These are phyloP conservation scores for Cosmia pyralina DNA, from an alignment of 2,888 invertebrate species.

Conservation along the genomic window DNA sequence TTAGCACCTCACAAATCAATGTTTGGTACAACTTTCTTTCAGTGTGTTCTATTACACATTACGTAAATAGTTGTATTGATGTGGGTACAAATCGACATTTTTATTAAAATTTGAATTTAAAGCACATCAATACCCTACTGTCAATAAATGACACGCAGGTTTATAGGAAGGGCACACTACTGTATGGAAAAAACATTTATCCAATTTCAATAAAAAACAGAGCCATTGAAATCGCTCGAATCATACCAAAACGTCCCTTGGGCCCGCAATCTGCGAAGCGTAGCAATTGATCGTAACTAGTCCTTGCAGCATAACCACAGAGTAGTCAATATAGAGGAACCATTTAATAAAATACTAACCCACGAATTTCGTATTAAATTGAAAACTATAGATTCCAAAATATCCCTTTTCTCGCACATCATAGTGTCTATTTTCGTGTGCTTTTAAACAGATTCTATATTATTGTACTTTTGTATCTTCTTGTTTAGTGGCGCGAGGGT, in stretches of 20 bases:
- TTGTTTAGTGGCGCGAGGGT: background rate
- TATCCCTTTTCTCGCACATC: background rate
- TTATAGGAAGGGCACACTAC: constrained; percentile 4
- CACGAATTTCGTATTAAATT: background rate
- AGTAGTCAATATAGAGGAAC: background rate
- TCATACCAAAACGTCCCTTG: constrained; percentile 30
- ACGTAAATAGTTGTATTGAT: background rate
- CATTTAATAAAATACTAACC: background rate
- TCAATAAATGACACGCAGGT: constrained; percentile 4
- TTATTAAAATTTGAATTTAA: background rate
- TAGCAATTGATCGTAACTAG: constrained; percentile 37
- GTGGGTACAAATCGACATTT: background rate
- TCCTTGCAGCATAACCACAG: constrained; percentile 1
- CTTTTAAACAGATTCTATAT: background rate
- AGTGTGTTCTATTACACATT: constrained; percentile 7
- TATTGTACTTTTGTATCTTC: constrained; percentile 6
- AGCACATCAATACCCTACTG: background rate
- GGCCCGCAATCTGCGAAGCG: constrained; percentile 17
- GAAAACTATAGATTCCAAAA: background rate
- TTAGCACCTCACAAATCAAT: constrained; percentile 47
- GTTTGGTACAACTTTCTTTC: constrained; percentile 16
- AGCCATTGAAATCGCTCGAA: constrained; percentile 21
- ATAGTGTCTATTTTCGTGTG: background rate
- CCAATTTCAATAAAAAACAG: constrained; percentile 31
- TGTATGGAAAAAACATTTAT: constrained; percentile 11